A percentile compares a stretch with the other conserved stretches of the same genome.
Evolutionary conservation across 2,797 vertebrate species (phyloP).

Genomic region (Eulemur coronatus): DNA sequence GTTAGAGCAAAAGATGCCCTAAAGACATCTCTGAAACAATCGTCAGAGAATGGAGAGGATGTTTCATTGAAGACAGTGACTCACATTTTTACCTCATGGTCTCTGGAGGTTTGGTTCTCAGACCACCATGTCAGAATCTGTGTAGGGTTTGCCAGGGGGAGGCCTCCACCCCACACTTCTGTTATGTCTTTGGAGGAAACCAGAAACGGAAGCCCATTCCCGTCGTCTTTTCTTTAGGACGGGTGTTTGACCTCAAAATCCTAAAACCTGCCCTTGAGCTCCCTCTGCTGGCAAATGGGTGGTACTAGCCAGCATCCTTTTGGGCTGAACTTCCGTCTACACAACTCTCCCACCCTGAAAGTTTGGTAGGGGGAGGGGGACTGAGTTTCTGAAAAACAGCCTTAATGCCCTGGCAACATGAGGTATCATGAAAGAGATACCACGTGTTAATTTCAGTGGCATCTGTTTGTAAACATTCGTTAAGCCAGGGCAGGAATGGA

Average conservation of each 20-base stretch:
- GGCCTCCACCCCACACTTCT: no score
- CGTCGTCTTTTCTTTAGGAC: rapidly evolving
- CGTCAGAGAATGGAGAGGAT: not conserved
- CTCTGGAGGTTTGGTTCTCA: not conserved
- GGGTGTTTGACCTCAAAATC: not conserved
- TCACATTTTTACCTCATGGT: not conserved
- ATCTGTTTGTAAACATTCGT: not conserved
- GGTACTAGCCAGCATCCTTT: not conserved
- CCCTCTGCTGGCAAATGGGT: not conserved
- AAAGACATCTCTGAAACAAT: not conserved
- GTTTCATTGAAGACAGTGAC: not conserved
- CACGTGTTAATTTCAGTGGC: not conserved
- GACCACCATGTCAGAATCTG: rapidly evolving
- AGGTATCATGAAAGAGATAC: not conserved
- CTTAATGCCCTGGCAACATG: not conserved
- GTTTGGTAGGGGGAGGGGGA: rapidly evolving
- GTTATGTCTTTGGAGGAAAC: not conserved
- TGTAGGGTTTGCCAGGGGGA: not conserved
- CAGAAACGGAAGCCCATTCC: no score
- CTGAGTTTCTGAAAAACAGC: not conserved
- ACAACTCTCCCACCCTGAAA: rapidly evolving
- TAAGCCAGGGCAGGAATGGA: not conserved
- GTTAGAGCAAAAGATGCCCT: no score
- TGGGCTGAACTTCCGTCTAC: rapidly evolving
- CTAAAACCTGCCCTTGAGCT: not conserved